phyloP scores from a whole-genome alignment of 1,140 invertebrate genomes.

The Pectinophora gossypiella region DNA sequence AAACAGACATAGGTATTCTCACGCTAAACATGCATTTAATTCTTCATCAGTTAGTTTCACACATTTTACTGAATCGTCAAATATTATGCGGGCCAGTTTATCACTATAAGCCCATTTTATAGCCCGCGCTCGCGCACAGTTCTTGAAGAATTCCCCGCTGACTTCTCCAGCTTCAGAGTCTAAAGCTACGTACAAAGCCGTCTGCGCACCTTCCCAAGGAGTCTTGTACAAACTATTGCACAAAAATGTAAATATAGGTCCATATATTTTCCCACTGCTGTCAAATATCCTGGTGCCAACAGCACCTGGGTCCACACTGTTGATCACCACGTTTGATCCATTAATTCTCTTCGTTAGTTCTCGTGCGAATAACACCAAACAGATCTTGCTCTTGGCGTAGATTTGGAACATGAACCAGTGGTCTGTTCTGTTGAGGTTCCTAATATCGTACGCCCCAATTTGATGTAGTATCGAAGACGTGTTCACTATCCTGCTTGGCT shows the following conservation, averaged over 20 bases:
- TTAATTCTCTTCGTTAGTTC: slow-evolving; percentile 76
- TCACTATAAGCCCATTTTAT: slow-evolving; percentile 10
- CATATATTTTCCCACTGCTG: not conserved
- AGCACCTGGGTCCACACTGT: slow-evolving; percentile 85
- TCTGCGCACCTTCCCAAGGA: slow-evolving; percentile 54
- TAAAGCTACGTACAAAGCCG: slow-evolving; percentile 36
- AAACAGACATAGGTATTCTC: too few relatives aligned
- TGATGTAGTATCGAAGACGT: slow-evolving; percentile 37
- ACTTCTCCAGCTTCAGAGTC: slow-evolving; percentile 32
- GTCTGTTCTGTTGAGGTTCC: slow-evolving; percentile 26
- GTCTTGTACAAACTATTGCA: slow-evolving; percentile 18
- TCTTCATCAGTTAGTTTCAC: slow-evolving; percentile 31
- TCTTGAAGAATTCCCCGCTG: slow-evolving; percentile 55
- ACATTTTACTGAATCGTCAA: slow-evolving; percentile 32
- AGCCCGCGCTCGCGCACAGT: slow-evolving; percentile 27
- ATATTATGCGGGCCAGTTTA: slow-evolving; percentile 23
- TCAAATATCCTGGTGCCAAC: slow-evolving; percentile 82
- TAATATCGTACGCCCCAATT: slow-evolving; percentile 80
- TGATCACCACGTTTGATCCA: slow-evolving; percentile 77
- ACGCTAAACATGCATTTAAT: slow-evolving; percentile 22
- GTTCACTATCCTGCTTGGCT: slow-evolving; percentile 74
- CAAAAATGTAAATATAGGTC: not conserved
- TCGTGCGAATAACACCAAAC: slow-evolving; percentile 78
- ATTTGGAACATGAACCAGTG: slow-evolving; percentile 68
- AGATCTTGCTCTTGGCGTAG: slow-evolving; percentile 84